Evolutionary conservation across 2,888 invertebrate species (phyloP).

Genomic region (Galerucella pusilla): DNA sequence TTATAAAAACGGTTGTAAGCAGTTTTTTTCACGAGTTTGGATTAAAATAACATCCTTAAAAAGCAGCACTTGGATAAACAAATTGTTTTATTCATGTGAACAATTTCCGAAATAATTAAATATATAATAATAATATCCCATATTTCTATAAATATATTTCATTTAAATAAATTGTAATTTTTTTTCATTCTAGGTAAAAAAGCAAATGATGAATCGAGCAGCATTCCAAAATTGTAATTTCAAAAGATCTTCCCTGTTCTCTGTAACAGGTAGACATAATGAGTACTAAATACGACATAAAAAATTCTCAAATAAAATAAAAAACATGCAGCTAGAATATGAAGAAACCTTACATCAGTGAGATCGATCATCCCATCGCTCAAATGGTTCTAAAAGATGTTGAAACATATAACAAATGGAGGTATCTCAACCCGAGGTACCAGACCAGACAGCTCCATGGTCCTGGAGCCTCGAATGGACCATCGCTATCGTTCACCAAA

Average conservation of each 20-base stretch:
- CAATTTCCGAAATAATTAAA: background rate
- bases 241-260: background rate
- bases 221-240: background rate
- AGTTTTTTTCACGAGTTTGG: background rate
- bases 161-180: background rate
- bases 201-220: background rate
- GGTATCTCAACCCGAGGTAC: conserved; percentile 66
- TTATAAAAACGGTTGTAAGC: background rate
- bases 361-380: conserved; percentile 48
- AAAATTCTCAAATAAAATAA: conserved; percentile 49
- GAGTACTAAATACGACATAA: conserved; percentile 45
- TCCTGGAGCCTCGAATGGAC: conserved; percentile 60
- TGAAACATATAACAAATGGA: conserved; percentile 75
- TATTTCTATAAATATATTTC: too few species aligned
- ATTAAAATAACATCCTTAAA: background rate
- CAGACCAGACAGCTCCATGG: conserved; percentile 63
- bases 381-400: conserved; percentile 66
- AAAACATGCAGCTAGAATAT: conserved; percentile 52
- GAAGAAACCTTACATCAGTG: conserved; percentile 57
- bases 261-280: conserved; percentile 29
- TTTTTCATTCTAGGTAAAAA: background rate
- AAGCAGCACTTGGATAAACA: background rate
- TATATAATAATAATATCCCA: too few species aligned
- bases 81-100: background rate
- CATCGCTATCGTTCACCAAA: conserved; percentile 60